Evolutionary conservation across 2,888 invertebrate genomes (phyloP), one percentile per base, ranked within the genome.

Genomic region (Chrysomela aeneicollis): DNA sequence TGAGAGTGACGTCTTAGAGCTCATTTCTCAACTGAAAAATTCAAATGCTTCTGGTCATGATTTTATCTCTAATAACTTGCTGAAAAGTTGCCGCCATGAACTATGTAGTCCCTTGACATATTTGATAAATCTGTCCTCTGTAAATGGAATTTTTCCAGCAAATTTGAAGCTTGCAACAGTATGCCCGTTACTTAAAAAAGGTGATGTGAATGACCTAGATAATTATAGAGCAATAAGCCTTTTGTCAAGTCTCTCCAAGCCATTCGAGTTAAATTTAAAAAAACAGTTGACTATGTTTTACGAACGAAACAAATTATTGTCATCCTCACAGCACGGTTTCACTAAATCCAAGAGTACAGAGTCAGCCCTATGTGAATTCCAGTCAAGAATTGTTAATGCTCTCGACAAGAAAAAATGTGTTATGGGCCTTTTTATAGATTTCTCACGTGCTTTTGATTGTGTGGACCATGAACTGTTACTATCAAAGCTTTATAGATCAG

Each of bases 31-130:
- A 2, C 9, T 12, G 35, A 8, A 35, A 12, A 35, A 35, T 35
- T 35, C 35, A 2, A 35, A 5, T 35, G 2, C 35, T 3, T 5
- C 4, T 51, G 51, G 22, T 5, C 5, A 5, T 5, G 19, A 51
- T 17, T 5, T 6, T 51, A 52, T 52, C 10, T 52, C 22, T 22
- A 52, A 54, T 42, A 37, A 57, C 5, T 42, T 57, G 15, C 19
- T 57, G 47, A 17, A 47, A 47, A 18, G 15, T 9, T 47, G 47
- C 18, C 17, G 17, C 19, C 18, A 4, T 47, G n/a, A 47, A 17
- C 47, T 26, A 5, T 26, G 26, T 26, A 26, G 6, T 5, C 26
- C 26, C 3, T 26, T 26, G 26, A 6, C 6, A 42, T 42, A 6
- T 10, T 10, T 42, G 12, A 42, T 42, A 10, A 42, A 42, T 42